Base-by-base conservation (phyloP, 2,888 invertebrate species). In the Drosophila ezoana region DNA sequence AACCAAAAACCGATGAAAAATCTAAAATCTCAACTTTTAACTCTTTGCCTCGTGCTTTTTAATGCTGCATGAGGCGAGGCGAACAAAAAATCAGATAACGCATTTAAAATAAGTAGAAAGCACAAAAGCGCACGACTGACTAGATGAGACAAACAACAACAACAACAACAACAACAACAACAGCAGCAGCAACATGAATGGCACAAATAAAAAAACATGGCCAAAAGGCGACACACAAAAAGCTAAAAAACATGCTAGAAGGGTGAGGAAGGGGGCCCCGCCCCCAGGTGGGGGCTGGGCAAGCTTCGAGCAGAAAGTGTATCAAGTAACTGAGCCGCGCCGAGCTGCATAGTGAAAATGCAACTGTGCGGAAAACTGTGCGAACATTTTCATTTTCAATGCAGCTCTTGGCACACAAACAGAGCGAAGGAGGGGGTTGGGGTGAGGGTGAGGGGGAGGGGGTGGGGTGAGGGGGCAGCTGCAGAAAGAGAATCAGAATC, bases 291-390 rank as follows among this genome's bases (percentile, higher is more conserved):
- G 18, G 48, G 16, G 9, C 13, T 8, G 1, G 1, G 33, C 48
- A 32, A 58, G 28, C 59, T 51, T 37, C 57, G 14, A 37, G 59
- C 53, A 54, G 70, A 85, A 85, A 83, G 74, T 79, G 68, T 89
- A 89, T 89, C 89, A 89, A 85, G 87, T 89, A 84, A 89, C 85
- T 87, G 89, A 88, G 85, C 86, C 85, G 85, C 82, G 75, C 85
- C 81, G 76, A 73, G 87, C 72, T 81, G 87, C 85, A 85, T 87
- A 89, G 85, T 89, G 75, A 81, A 85, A 85, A 87, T 79, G 85
- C 85, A 86, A 86, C 89, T 89, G 89, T 86, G 85, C 89, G 87
- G 89, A 86, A 86, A 86, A 86, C 89, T 89, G 89, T 89, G 85
- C 85, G 85, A 86, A 89, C 87, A 86, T 86, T 89, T 85, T 85